These are phyloP conservation scores for Agriopis aurantiaria DNA, from an alignment of 2,888 invertebrate genomes.

Conservation along the genomic window DNA sequence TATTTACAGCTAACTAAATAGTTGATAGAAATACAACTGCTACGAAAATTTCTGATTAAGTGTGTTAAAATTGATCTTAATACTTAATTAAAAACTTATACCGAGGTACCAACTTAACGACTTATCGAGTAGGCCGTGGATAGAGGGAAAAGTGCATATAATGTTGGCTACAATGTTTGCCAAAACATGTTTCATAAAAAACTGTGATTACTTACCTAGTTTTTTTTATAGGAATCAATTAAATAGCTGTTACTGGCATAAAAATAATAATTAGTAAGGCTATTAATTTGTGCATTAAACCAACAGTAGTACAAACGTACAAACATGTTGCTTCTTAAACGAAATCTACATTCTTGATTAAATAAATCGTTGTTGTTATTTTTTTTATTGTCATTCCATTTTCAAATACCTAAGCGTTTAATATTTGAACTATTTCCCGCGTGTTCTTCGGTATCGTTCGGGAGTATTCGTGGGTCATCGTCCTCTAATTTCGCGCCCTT, in stretches of 20 bases:
- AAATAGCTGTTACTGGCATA: no score
- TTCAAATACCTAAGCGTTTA: not conserved
- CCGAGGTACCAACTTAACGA: not conserved
- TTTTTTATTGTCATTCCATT: conserved; percentile 42
- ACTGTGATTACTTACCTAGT: not conserved
- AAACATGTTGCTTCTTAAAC: no score
- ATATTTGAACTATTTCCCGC: conserved; percentile 39
- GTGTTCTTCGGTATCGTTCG: conserved; percentile 44
- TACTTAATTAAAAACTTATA: no score
- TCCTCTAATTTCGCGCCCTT: conserved; percentile 82
- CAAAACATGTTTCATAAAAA: not conserved
- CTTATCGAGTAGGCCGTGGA: not conserved
- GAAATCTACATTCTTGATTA: no score
- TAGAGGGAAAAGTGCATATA: not conserved
- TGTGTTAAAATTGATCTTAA: no score
- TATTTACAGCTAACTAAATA: not conserved
- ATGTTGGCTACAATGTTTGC: not conserved
- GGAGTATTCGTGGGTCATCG: conserved; percentile 51
- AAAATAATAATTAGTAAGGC: no score
- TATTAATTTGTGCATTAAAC: no score
- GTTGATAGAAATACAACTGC: not conserved
- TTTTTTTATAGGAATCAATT: not conserved
- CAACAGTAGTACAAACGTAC: no score
- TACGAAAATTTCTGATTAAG: not conserved
- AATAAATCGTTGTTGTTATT: no score